Base-by-base conservation (phyloP, 2,888 invertebrate genomes). In the Hydrotaea cyrtoneurina region DNA sequence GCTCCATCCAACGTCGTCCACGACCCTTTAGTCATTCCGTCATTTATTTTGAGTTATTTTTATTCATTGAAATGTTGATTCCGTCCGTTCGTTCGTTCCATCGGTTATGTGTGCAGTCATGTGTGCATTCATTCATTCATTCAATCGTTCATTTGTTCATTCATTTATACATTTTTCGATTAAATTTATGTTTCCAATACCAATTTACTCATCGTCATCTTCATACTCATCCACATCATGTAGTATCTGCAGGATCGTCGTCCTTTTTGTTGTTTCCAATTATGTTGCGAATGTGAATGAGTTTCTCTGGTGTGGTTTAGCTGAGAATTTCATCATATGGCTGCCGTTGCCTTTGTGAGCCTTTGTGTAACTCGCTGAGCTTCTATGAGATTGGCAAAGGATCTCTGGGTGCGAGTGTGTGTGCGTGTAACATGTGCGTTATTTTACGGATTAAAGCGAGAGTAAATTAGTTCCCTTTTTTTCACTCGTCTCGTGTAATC, bases 91-190 rank as follows among this genome's bases (percentile, higher is more conserved):
- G n/a, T 50, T 50, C n/a, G 50, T 43, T 11, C 31, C 50, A 1
- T n/a, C 50, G n/a, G 50, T 50, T 50, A 50, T 50, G 39, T 75
- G 88, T 89, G 89, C 89, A 89, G 87, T 89, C 88, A 89, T 88
- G 87, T 75, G 88, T 89, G 89, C 89, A 89, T 87, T 89, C 88
- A 89, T 88, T 86, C 88, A 87, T 89, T 84, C 88, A 89, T 89
- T 90, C 87, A 89, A 89, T 89, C 88, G 88, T 89, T 89, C 87
- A 89, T 89, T 89, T 87, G 87, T 89, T 79, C 73, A 62, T 78
- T 31, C 31, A 31, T 31, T 31, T 31, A 31, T 31, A 31, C 69
- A 74, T 43, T 59, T 59, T 59, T 59, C 23, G 75, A 64, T 73
- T 72, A 81, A 78, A 78, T 78, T 78, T 69, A 77, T 78, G 78